Conservation (phyloP, 2,797 vertebrate species). For the Hoplostethus atlanticus region DNA sequence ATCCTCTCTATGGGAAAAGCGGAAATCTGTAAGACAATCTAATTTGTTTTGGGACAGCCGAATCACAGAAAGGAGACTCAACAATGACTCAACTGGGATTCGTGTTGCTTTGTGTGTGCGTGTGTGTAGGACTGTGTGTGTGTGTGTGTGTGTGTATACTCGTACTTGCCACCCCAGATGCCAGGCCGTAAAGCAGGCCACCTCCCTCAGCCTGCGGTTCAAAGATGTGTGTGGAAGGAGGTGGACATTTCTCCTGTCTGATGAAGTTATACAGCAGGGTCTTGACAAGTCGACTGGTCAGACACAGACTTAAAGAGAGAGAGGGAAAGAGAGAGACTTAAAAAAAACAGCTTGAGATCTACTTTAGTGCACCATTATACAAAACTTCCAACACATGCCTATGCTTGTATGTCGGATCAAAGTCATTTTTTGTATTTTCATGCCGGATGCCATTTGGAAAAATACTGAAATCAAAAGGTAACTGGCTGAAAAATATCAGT, state of each 20-base stretch:
- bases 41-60: not conserved
- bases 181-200: slow-evolving; percentile 94
- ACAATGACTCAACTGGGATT: too few species aligned
- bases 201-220: slow-evolving; percentile 91
- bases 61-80: not conserved
- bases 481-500: too few species aligned
- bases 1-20: not conserved
- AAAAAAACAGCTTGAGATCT: not conserved
- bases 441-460: too few species aligned
- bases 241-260: slow-evolving; percentile 96
- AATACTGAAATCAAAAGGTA: too few species aligned
- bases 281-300: slow-evolving; percentile 97
- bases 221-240: slow-evolving; percentile 89
- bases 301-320: slow-evolving; percentile 85
- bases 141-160: slow-evolving; percentile 33
- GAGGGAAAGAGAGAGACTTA: not conserved
- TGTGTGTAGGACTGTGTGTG: not conserved
- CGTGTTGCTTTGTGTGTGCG: too few species aligned
- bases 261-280: slow-evolving; percentile 98
- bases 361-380: not conserved
- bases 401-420: too few species aligned
- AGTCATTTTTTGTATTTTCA: too few species aligned
- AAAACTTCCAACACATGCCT: not conserved
- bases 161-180: slow-evolving; percentile 98
- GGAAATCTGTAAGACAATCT: not conserved